Percentiles rank a stretch among this genome's conserved stretches.
These are phyloP conservation scores for Damaliscus lunatus DNA, from an alignment of 2,113 vertebrate genomes.

Conservation along the genomic window DNA sequence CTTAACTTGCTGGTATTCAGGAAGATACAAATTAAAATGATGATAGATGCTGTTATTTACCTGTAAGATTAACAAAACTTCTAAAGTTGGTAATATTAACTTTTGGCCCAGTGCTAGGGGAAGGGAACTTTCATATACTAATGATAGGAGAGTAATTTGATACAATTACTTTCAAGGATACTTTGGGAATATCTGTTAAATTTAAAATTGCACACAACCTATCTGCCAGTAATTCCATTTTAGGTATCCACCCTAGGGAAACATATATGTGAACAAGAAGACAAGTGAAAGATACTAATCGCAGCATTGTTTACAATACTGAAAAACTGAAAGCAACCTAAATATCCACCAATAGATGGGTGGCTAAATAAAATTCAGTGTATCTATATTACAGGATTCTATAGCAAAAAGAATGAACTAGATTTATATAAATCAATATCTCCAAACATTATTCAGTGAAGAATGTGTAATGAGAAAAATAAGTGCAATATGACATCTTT, in stretches of 20 bases:
- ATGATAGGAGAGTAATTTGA: background rate
- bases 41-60: background rate
- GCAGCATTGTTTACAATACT: background rate
- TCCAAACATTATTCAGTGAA: background rate
- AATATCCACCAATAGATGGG: background rate
- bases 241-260: background rate
- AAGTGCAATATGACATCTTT: background rate
- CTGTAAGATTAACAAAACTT: background rate
- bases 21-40: background rate
- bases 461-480: background rate
- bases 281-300: background rate
- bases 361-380: background rate
- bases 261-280: background rate
- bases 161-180: background rate
- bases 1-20: background rate
- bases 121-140: background rate
- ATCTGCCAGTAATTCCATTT: background rate
- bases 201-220: background rate
- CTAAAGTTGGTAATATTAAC: background rate
- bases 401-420: background rate
- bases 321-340: background rate
- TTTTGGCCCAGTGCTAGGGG: background rate
- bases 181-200: constrained; percentile 35
- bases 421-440: background rate
- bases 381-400: background rate